A percentile compares a stretch with the other conserved stretches of the same genome.
Conservation (phyloP, 2,888 invertebrate genomes). For the Limenitis camilla region DNA sequence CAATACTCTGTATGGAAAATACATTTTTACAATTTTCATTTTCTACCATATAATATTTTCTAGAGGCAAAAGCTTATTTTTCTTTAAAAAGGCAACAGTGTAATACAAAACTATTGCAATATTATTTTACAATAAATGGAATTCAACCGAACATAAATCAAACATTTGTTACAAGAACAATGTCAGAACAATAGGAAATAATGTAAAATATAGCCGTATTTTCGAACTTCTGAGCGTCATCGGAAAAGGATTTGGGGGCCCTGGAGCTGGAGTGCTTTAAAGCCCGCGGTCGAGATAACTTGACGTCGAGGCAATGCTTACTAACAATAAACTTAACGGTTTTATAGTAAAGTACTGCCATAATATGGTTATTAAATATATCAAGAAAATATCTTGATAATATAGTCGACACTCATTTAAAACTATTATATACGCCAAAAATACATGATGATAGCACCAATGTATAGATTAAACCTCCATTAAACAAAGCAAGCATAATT, state of each 20-base stretch:
- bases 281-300: slow-evolving; percentile 7
- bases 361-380: background rate
- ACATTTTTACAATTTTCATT: background rate
- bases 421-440: too few species aligned
- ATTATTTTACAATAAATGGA: background rate
- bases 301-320: slow-evolving; percentile 1
- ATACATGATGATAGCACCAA: too few species aligned
- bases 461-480: too few species aligned
- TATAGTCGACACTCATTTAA: too few species aligned
- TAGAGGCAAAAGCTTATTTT: too few species aligned
- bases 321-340: slow-evolving; percentile 1
- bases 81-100: too few species aligned
- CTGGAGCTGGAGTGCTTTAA: slow-evolving; percentile 14
- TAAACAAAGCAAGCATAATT: too few species aligned
- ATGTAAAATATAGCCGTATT: background rate
- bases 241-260: slow-evolving; percentile 5
- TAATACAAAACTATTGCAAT: too few species aligned
- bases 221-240: background rate
- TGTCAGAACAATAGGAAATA: background rate
- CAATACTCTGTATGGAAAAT: background rate
- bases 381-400: too few species aligned
- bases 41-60: too few species aligned
- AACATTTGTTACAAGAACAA: background rate
- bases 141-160: background rate
- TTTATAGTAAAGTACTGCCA: background rate